Evolutionary conservation across 2,888 invertebrate species (phyloP).

Genomic region (Thera obeliscata): DNA sequence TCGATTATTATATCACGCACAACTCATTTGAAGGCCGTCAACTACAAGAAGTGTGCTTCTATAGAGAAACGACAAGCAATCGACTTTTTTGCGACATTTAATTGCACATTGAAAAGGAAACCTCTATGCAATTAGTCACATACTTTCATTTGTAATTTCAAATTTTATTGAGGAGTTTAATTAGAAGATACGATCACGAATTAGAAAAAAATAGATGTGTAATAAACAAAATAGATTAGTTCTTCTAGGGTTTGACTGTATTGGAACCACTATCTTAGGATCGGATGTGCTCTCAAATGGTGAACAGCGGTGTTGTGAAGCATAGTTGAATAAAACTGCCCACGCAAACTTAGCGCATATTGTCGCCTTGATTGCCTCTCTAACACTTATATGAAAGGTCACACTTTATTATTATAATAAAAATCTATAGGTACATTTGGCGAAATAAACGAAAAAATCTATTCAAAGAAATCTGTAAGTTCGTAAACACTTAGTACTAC

Average conservation of each 20-base stretch:
- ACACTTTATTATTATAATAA: slow-evolving; percentile 27
- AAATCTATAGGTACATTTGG: not conserved
- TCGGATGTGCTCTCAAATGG: too few relatives aligned
- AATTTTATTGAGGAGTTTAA: not conserved
- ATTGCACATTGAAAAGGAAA: slow-evolving; percentile 14
- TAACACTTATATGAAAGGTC: slow-evolving; percentile 52
- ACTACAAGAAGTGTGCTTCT: not conserved
- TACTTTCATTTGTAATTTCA: slow-evolving; percentile 2
- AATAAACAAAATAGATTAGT: not conserved
- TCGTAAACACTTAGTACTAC: not conserved
- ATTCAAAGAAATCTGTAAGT: not conserved
- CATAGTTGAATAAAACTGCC: slow-evolving; percentile 46
- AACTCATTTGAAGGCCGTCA: not conserved
- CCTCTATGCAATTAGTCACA: slow-evolving; percentile 5
- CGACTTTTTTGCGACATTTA: slow-evolving; percentile 1
- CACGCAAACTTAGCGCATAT: slow-evolving; percentile 57
- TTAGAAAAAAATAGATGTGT: not conserved
- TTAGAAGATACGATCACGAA: not conserved
- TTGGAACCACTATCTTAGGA: too few relatives aligned
- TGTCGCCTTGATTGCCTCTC: slow-evolving; percentile 61
- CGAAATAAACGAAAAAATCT: too few relatives aligned
- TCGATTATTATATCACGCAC: not conserved
- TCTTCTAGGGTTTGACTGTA: too few relatives aligned
- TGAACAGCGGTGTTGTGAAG: slow-evolving; percentile 14
- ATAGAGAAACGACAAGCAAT: not conserved